Evolutionary conservation across 2,888 invertebrate species (phyloP), one percentile per base, ranked within the genome.

Genomic region (Chalcis sispes): DNA sequence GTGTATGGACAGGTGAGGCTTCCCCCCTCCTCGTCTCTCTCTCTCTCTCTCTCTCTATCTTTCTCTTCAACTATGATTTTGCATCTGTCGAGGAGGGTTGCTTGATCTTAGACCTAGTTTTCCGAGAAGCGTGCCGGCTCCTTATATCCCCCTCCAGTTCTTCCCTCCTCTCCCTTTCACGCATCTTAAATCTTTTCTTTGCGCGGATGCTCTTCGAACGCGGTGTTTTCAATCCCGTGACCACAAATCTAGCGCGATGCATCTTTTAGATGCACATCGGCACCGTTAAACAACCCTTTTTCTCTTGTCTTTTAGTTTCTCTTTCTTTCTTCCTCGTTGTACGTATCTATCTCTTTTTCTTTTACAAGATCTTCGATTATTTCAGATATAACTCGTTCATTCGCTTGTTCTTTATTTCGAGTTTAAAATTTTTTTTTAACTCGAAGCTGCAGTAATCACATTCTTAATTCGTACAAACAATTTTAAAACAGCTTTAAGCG

Each of bases 1-100:
- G 82, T 86, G 85, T 85, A 83, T 84, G 81, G 86, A 88, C 88
- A 88, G 88, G 87, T 88, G 87, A 82, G 83, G 80, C 80, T 75
- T 77, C 73, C 10, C 10, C 10, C 4, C 5, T 36, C 36, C 36
- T 36, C 10, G 58, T 36, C 29, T 23, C 61, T 42, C 52, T 8
- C 13, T 36, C 65, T 48, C 42, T 64, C 56, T 62, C 10, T 18
- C 58, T 59, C 29, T 20, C 70, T 27, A 40, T 54, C 20, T 42
- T 25, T 61, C 59, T 72, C 67, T 71, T 48, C 20, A n/a, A 64
- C 80, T 81, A 82, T 79, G 83, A 87, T 86, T 88, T 87, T 85
- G 88, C 88, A 88, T 88, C 88, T 88, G 88, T 84, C 86, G 79
- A 77, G 77, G 81, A 62, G 72, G 72, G 72, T 67, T 62, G 84